A percentile compares a stretch with the other conserved stretches of the same genome.
These are phyloP conservation scores for Etheostoma spectabile DNA, from an alignment of 2,113 vertebrate genomes.

Conservation along the genomic window DNA sequence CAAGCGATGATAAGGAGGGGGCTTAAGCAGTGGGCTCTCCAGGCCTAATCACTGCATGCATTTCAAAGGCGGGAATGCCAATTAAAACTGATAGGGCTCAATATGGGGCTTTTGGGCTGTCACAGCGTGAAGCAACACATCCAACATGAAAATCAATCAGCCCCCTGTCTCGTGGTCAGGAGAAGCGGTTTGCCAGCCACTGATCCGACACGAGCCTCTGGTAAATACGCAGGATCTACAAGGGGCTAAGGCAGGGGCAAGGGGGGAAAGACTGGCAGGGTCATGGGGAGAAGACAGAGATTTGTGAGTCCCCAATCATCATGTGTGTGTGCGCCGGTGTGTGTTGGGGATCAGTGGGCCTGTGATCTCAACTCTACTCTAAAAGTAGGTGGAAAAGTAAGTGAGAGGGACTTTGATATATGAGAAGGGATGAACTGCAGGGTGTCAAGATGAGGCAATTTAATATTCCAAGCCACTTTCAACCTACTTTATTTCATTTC, in stretches of 20 bases:
- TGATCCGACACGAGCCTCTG: conserved; percentile 51
- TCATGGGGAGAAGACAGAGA: conserved; percentile 40
- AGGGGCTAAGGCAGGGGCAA: conserved; percentile 17
- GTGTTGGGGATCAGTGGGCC: conserved; percentile 31
- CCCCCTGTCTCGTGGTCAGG: conserved; percentile 52
- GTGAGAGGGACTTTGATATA: conserved; percentile 24
- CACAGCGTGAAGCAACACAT: conserved; percentile 62
- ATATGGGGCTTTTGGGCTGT: conserved; percentile 76
- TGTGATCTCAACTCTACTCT: conserved; percentile 52
- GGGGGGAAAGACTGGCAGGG: conserved; percentile 22
- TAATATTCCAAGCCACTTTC: not conserved
- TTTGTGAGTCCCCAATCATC: conserved; percentile 38
- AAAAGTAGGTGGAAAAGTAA: conserved; percentile 46
- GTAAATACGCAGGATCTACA: conserved; percentile 52
- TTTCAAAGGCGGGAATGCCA: conserved; percentile 82
- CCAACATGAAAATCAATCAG: conserved; percentile 75
- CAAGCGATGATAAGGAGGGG: conserved; percentile 75
- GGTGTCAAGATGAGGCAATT: conserved; percentile 16
- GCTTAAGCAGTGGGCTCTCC: conserved; percentile 71
- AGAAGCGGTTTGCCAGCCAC: conserved; percentile 47
- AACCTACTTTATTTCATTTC: not conserved
- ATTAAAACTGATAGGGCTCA: conserved; percentile 84
- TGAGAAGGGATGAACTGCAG: conserved; percentile 1
- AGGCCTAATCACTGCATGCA: conserved; percentile 77
- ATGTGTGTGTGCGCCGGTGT: conserved; percentile 26